Evolutionary conservation across 2,888 invertebrate species (phyloP), one percentile per base, ranked within the genome.

Genomic region (Pammene aurita): DNA sequence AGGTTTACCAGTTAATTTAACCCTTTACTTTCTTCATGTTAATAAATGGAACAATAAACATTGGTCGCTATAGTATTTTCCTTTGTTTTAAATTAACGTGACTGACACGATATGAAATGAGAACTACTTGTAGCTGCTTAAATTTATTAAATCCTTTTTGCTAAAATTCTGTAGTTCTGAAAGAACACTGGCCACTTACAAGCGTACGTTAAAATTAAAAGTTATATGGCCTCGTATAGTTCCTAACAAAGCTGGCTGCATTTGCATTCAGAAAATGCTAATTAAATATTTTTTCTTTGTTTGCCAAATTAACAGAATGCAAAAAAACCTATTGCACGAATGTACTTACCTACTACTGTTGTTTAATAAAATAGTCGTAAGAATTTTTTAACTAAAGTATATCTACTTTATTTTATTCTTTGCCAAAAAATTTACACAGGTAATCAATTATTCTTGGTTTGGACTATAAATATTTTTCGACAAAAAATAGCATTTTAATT

Each of bases 181-280:
- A 46, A 58, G 26, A 14, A 55, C 57, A 60, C 67, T 58, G 67
- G 57, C 63, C 54, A 62, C 66, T 67, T 60, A 35, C 16, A 61
- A 71, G 10, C 52, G 38, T 54, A 66, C 18, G 14, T 42, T 52
- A 55, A 14, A 63, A 41, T 55, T 54, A 66, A 60, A 58, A 60
- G 34, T 60, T 63, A 60, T 60, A 67, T 67, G 63, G 54, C 54
- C 41, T 67, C 57, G 48, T 56, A 50, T 56, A 70, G 66, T 66
- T 50, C 48, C 48, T 35, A 61, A 46, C 65, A 56, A 48, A 42
- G 62, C 62, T 57, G 61, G 42, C 48, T 62, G n/a, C n/a, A 67
- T 67, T 62, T 62, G 56, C 67, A 67, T 63, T 42, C 55, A 55
- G 34, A 56, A 46, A 56, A 62, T 26, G 41, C 16, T 55, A n/a